A percentile compares a stretch with the other conserved stretches of the same genome.
phyloP scores from a whole-genome alignment of 2,888 invertebrate genomes.

The Hesperia comma region DNA sequence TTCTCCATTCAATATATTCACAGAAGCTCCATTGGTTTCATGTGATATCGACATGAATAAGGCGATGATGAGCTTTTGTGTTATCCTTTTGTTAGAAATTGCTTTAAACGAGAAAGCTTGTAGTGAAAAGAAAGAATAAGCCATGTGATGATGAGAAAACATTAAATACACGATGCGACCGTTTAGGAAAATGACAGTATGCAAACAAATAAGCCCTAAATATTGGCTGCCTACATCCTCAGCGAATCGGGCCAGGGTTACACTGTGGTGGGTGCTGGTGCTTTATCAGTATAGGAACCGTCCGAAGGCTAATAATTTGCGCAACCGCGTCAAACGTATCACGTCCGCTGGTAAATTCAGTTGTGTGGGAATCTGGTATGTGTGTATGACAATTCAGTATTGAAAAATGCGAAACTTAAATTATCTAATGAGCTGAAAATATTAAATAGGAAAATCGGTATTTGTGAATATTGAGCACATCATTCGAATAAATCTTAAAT shows the following conservation, averaged over 20 bases:
- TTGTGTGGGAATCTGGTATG: conserved; percentile 63
- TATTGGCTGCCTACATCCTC: conserved; percentile 60
- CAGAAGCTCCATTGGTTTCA: conserved; percentile 11
- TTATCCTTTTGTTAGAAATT: background rate
- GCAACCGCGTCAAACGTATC: conserved; percentile 70
- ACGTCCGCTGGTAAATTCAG: conserved; percentile 72
- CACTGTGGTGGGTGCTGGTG: conserved; percentile 58
- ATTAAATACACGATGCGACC: background rate
- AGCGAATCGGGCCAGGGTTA: conserved; percentile 81
- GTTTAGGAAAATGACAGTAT: conserved; percentile 35
- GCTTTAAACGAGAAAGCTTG: background rate
- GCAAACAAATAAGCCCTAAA: conserved; percentile 43
- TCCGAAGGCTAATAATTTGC: conserved; percentile 78
- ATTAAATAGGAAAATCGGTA: too few species aligned
- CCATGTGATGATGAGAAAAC: too few species aligned
- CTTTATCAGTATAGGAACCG: conserved; percentile 78
- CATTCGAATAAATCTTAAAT: too few species aligned
- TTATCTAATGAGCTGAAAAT: too few species aligned
- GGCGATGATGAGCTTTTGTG: conserved; percentile 12
- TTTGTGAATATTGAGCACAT: too few species aligned
- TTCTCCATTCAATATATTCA: conserved; percentile 14
- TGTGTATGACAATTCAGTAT: background rate
- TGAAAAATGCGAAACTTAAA: too few species aligned
- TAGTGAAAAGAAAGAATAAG: too few species aligned
- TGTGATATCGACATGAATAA: conserved; percentile 13